Conservation (phyloP, 2,888 invertebrate genomes). For the Drosophila setosimentum region DNA sequence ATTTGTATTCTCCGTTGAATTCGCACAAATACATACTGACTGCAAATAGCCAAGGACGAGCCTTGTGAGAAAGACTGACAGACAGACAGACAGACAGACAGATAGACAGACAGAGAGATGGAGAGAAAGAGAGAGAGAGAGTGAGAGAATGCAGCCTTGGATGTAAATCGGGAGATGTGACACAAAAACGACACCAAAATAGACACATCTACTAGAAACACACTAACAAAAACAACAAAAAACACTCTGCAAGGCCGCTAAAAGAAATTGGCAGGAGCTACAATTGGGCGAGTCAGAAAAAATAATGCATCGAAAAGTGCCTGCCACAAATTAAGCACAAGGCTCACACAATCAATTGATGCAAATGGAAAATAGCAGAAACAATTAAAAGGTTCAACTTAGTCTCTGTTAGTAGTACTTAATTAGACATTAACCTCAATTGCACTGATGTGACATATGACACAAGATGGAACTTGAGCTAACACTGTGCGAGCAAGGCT, state of each 20-base stretch:
- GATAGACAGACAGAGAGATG: no score
- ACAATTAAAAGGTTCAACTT: no score
- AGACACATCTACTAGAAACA: conserved; percentile 25
- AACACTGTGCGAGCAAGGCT: no score
- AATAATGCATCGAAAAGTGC: neutral
- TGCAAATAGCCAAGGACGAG: conserved; percentile 39
- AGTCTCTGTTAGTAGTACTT: neutral
- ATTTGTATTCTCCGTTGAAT: conserved; percentile 16
- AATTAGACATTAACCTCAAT: neutral
- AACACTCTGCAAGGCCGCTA: neutral
- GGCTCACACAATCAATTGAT: no score
- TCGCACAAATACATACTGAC: conserved; percentile 1
- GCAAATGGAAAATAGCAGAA: neutral
- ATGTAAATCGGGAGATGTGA: conserved; percentile 35
- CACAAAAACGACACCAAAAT: conserved; percentile 8
- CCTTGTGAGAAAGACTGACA: no score
- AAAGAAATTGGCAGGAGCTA: neutral
- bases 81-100: no score
- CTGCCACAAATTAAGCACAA: neutral
- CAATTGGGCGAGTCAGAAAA: neutral
- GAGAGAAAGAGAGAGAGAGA: neutral
- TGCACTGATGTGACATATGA: neutral
- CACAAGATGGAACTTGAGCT: no score
- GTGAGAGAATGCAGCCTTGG: conserved; percentile 34
- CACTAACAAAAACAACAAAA: neutral